Conservation (phyloP, 2,888 invertebrate genomes). For the Clitarchus hookeri region DNA sequence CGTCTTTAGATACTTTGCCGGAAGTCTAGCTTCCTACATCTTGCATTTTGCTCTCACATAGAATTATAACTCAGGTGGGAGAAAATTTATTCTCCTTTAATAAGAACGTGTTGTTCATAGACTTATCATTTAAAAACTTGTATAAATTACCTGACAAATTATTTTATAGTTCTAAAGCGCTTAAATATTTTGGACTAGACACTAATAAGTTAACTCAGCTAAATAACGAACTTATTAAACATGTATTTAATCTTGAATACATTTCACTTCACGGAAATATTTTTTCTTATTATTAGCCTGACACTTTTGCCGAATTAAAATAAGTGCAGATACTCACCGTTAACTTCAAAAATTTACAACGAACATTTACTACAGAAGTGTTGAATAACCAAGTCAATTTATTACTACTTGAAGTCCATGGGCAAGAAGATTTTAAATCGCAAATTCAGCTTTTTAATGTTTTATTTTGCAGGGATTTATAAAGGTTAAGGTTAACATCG, state of each 20-base stretch:
- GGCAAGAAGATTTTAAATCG: background rate
- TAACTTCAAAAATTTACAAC: background rate
- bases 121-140: background rate
- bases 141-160: background rate
- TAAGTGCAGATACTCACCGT: background rate
- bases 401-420: background rate
- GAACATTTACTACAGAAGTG: background rate
- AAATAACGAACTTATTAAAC: background rate
- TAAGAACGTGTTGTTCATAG: background rate
- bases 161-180: background rate
- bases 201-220: background rate
- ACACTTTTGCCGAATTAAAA: background rate
- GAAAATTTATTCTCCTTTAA: background rate
- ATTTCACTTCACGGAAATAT: background rate
- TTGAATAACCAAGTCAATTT: background rate
- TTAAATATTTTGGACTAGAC: background rate
- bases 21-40: background rate
- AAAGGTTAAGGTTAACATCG: background rate
- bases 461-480: background rate
- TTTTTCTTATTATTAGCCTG: background rate
- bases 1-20: background rate
- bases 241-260: background rate
- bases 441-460: background rate
- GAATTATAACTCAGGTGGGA: background rate
- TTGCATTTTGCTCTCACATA: background rate